Evolutionary conservation across 2,113 vertebrate species (phyloP), one percentile per base, ranked within the genome.

Genomic region (Phrynosoma platyrhinos): DNA sequence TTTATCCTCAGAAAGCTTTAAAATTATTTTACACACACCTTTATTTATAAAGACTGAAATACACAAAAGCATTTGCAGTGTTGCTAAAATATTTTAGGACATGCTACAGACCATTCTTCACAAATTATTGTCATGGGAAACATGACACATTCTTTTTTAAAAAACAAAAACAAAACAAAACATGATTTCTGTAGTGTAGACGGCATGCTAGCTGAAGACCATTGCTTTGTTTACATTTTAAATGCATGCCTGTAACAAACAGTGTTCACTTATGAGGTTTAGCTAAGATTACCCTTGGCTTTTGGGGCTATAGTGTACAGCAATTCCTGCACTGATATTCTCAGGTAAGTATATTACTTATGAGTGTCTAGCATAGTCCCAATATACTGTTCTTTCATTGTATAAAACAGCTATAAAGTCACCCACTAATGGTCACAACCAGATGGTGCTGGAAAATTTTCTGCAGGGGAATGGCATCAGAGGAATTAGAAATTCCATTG

Each of bases 1-100:
- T 91, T 94, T 96, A 92, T 93, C 94, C 90, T 96, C 90, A 74
- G 84, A 92, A 94, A 92, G 74, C 94, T 95, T 91, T 72, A 90
- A 85, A 88, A 74, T 94, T 92, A 94, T 93, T 94, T 93, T 94
- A 94, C 85, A 94, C 94, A 94, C 89, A 91, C n/a, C 30, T 90
- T 94, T 94, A 69, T n/a, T 93, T 86, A 86, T 92, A 89, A 91
- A 72, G 90, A 85, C 81, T 91, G 93, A 91, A 91, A 91, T 58
- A 62, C 27, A 82, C 76, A 93, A 13, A 2, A 2, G 72, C 88
- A 89, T 88, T 91, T 68, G 3, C 87, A 27, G 47, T 88, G 42
- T 83, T 52, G 12, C 86, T 91, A 12, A 0, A 36, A 86, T 94
- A 53, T 93, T 94, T 90, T 83, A 94, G 82, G 88, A 90, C 64